These are phyloP conservation scores for Cottoperca gobio DNA, from an alignment of 2,797 vertebrate species.

Conservation along the genomic window DNA sequence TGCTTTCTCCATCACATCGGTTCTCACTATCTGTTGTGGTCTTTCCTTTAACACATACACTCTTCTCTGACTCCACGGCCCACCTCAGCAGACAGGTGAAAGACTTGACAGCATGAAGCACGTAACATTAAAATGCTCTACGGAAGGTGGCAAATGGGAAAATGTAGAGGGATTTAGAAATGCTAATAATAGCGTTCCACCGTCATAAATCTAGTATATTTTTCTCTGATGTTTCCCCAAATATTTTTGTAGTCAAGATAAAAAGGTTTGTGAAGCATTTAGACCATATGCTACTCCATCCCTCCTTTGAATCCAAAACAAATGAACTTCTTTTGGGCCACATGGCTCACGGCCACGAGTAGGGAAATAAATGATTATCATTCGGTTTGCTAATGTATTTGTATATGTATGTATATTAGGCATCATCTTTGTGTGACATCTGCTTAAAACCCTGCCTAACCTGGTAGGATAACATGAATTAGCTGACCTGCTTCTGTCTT, in stretches of 20 bases:
- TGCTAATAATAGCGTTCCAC: slow-evolving; percentile 33
- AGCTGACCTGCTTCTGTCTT: slow-evolving; percentile 27
- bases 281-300: slow-evolving; percentile 45
- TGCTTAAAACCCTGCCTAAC: slow-evolving; percentile 20
- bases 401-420: too few species aligned
- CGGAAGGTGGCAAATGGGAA: slow-evolving; percentile 11
- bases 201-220: slow-evolving; percentile 36
- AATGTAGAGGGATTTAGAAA: slow-evolving; percentile 16
- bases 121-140: slow-evolving; percentile 26
- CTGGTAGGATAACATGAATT: slow-evolving; percentile 34
- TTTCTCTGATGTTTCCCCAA: slow-evolving; percentile 23
- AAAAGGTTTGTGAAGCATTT: slow-evolving; percentile 33
- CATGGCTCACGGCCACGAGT: slow-evolving; percentile 7
- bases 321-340: slow-evolving; percentile 16
- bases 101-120: slow-evolving; percentile 19
- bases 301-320: slow-evolving; percentile 43
- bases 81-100: slow-evolving; percentile 35
- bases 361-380: slow-evolving; percentile 1
- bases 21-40: slow-evolving; percentile 30
- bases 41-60: slow-evolving; percentile 17
- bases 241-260: slow-evolving; percentile 40
- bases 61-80: slow-evolving; percentile 18
- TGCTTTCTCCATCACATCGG: slow-evolving; percentile 32
- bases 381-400: slow-evolving; percentile 6
- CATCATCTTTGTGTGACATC: slow-evolving; percentile 10